Conservation (phyloP, 2,113 vertebrate genomes). For the Pseudolaguvia tuberculata region DNA sequence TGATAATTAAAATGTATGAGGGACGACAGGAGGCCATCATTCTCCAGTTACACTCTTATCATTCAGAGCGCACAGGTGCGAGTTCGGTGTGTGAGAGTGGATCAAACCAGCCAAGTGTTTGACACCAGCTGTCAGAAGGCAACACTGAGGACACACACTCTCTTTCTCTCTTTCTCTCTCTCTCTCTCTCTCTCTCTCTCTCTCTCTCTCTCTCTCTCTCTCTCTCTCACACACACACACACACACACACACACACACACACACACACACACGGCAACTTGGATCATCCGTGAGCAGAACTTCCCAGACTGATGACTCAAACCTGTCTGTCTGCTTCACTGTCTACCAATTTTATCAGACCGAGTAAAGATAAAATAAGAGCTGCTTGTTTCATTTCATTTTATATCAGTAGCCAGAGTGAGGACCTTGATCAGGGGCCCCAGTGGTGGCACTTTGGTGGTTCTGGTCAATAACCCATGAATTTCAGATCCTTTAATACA, state of each 20-base stretch:
- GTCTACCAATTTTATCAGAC: background rate
- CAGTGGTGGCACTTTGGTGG: too few species aligned
- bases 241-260: constrained; percentile 10
- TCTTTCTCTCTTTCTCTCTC: background rate
- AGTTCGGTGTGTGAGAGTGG: constrained; percentile 26
- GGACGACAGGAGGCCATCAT: constrained; percentile 1
- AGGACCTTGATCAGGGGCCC: too few species aligned
- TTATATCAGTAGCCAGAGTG: too few species aligned
- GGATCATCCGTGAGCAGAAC: background rate
- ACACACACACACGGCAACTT: constrained; percentile 5
- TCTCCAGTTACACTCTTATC: constrained; percentile 30
- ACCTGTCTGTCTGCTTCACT: background rate
- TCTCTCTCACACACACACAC: too few species aligned
- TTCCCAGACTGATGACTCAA: background rate
- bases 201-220: background rate
- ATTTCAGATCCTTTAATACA: too few species aligned
- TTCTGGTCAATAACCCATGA: too few species aligned
- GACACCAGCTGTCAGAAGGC: constrained; percentile 37
- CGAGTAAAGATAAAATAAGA: too few species aligned
- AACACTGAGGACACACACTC: constrained; percentile 21
- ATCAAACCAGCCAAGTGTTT: constrained; percentile 43
- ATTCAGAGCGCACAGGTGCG: constrained; percentile 38
- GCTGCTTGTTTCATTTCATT: too few species aligned
- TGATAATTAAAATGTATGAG: constrained; percentile 37
- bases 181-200: background rate